These are phyloP conservation scores for Mustela lutreola DNA, from an alignment of 2,113 vertebrate species.

Conservation along the genomic window DNA sequence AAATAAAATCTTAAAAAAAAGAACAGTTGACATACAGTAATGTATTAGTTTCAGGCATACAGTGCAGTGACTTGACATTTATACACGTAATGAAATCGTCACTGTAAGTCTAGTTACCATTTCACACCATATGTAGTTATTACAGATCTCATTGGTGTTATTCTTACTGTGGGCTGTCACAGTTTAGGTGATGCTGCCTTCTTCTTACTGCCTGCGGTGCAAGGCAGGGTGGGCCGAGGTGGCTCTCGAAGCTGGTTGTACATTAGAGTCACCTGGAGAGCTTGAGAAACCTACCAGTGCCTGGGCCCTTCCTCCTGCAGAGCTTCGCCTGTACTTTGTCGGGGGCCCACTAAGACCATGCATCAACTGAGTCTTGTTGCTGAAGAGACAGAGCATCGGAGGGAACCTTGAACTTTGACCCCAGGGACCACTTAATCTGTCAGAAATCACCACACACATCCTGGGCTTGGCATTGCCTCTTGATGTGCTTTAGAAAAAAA, in stretches of 20 bases:
- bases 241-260: neutral
- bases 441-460: constrained; percentile 54
- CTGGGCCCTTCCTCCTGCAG: neutral
- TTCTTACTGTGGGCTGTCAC: constrained; percentile 17
- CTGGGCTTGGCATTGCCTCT: constrained; percentile 58
- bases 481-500: constrained; percentile 55
- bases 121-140: neutral
- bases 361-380: constrained; percentile 47
- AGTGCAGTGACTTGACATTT: neutral
- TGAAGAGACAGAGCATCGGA: constrained; percentile 50
- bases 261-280: neutral
- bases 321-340: neutral
- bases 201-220: neutral
- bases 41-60: neutral
- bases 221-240: neutral
- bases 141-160: neutral
- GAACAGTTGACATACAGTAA: neutral
- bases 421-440: constrained; percentile 67
- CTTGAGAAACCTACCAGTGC: neutral
- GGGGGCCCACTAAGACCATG: neutral
- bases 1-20: neutral
- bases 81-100: neutral
- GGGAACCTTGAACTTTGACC: constrained; percentile 57
- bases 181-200: neutral
- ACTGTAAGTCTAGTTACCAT: neutral